phyloP scores from a whole-genome alignment of 2,888 invertebrate genomes.

The Drosophila subquinaria region DNA sequence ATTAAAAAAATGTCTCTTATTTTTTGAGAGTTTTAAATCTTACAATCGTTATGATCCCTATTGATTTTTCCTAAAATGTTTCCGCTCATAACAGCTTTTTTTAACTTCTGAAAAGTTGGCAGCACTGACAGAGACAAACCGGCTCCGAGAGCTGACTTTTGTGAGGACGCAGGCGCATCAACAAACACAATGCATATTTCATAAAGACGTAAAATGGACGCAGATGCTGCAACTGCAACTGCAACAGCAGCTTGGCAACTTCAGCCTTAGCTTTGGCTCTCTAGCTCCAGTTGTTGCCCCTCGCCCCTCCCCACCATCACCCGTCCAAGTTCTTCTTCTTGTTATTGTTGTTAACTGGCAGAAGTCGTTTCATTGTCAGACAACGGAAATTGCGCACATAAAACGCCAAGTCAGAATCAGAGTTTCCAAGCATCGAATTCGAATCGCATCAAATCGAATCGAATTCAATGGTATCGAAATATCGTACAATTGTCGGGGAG shows the following conservation, averaged over 20 bases:
- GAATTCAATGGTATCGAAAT: conserved; percentile 10
- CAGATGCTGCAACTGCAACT: conserved; percentile 56
- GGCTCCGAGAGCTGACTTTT: conserved; percentile 51
- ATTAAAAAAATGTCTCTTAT: too few relatives aligned
- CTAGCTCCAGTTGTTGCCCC: background rate
- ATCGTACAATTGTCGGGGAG: conserved; percentile 8
- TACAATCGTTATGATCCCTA: too few relatives aligned
- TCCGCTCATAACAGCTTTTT: background rate
- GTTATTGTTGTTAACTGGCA: conserved; percentile 53
- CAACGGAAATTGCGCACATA: conserved; percentile 75
- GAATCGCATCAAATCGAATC: conserved; percentile 28
- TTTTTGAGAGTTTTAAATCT: too few relatives aligned
- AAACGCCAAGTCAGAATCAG: conserved; percentile 52
- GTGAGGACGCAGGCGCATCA: conserved; percentile 65
- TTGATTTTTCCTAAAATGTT: too few relatives aligned
- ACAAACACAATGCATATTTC: conserved; percentile 52
- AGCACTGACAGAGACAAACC: conserved; percentile 50
- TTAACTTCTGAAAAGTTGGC: background rate
- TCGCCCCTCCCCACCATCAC: too few relatives aligned
- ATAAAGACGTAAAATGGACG: conserved; percentile 51
- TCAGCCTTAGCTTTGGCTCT: conserved; percentile 10
- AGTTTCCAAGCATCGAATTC: conserved; percentile 12
- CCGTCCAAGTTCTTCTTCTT: conserved; percentile 12
- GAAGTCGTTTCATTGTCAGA: conserved; percentile 74
- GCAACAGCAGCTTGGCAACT: conserved; percentile 30